Evolutionary conservation across 2,888 invertebrate species (phyloP), one percentile per base, ranked within the genome.

Genomic region (Himalopsyche tibetana): DNA sequence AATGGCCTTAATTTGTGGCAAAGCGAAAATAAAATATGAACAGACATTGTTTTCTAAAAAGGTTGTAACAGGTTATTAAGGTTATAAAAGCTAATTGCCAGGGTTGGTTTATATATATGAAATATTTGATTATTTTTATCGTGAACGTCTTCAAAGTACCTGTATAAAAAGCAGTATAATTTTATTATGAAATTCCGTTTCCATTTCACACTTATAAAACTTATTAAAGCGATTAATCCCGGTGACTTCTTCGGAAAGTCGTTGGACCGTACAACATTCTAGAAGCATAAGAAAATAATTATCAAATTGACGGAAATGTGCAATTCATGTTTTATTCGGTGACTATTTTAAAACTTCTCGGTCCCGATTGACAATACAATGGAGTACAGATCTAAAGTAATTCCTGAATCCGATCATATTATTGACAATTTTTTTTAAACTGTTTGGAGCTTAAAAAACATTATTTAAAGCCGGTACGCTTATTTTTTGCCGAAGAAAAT

Each of bases 161-260:
- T 11, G 45, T 45, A 45, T 45, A 19, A 63, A 80, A 42, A 80
- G 40, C 17, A 15, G 28, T 82, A 17, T 36, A 82, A 55, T 82
- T 40, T 28, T 55, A 55, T 82, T 38, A 55, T 82, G 15, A 82
- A 40, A 55, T 56, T 55, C 56, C 38, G 82, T 55, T 82, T 82
- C 55, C 56, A 82, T 82, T 82, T 82, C 82, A 82, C 82, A 82
- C 82, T 55, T 82, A 82, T 55, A 55, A 55, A 28, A 12, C 82
- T 36, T 45, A 82, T 82, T 56, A 28, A 82, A 55, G 82, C 81
- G 81, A 42, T 36, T 82, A 82, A 82, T 82, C 55, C 28, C 55
- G 82, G 55, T 82, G 82, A 63, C 63, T n/a, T 63, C 63, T 63
- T 63, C 63, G 28, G 19, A 28, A 19, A 81, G 11, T 81, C 81